Base-by-base conservation (phyloP, 2,888 invertebrate genomes). In the Ceratothoa steindachneri region DNA sequence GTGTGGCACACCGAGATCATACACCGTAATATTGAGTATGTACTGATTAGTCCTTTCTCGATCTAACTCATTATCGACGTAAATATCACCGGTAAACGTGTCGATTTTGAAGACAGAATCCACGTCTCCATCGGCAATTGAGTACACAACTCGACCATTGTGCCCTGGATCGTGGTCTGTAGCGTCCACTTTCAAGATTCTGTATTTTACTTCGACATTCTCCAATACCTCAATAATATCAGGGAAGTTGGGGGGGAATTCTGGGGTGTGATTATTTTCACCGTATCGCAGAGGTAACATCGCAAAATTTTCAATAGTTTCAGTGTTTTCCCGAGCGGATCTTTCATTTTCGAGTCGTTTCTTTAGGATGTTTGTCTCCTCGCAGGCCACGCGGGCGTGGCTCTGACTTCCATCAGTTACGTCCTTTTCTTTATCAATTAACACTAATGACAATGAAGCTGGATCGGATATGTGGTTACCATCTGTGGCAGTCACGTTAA, bases 381-480 rank as follows among this genome's bases (percentile, higher is more conserved):
- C 65, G 7, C 65, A 64, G 1, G 71, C 71, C 3, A 66, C 64
- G n/a, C 60, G 19, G 3, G 60, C 60, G 24, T 60, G 19, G 24
- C 24, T 60, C 24, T n/a, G n/a, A 60, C 24, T 60, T 12, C 12
- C 12, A 60, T 60, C 27, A 12, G 24, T 24, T 2, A 60, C 9
- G 1, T 60, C 60, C 24, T 60, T n/a, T 22, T 60, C 55, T 24
- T 60, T 29, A 65, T 71, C 90, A 15, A 92, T 89, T 70, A 95
- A 86, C 82, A 91, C 90, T 75, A 95, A 87, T 75, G 89, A 88
- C 27, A 97, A 88, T 12, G 89, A 87, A 77, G 91, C 89, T 15
- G 93, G 89, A 83, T 96, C 95, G 0, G 96, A 93, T 82, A 93
- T 93, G 84, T 96, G 94, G 0, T 91, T 91, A 1, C 95, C 94